Conservation (phyloP, 1,140 invertebrate species). For the Bilobella aurantiaca region DNA sequence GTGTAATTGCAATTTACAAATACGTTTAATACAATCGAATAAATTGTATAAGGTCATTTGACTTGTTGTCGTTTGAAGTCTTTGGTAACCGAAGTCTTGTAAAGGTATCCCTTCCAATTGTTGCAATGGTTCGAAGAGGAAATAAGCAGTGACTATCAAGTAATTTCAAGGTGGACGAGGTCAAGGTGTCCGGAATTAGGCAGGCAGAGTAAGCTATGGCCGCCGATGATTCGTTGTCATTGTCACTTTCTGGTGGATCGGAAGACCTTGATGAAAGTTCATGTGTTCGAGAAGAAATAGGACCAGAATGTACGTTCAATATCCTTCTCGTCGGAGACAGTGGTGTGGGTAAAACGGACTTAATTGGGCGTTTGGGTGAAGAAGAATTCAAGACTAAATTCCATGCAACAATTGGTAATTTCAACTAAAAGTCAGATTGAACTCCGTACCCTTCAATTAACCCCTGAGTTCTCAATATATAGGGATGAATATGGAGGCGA, state of each 20-base stretch:
- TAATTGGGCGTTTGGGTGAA: constrained; percentile 13
- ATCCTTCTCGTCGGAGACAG: constrained; percentile 16
- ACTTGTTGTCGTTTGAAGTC: no score
- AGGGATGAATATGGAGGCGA: constrained; percentile 17
- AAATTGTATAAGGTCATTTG: no score
- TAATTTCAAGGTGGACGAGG: no score
- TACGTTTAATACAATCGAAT: no score
- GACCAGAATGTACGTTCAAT: background rate
- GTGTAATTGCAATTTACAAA: no score
- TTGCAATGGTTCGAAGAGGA: no score
- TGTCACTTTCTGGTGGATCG: background rate
- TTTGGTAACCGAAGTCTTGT: no score
- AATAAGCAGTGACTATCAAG: no score
- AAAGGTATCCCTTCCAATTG: no score
- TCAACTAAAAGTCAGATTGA: background rate
- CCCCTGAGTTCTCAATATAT: background rate
- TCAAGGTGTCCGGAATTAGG: no score
- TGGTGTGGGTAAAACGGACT: constrained; percentile 19
- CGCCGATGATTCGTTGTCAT: background rate
- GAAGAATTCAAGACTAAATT: constrained; percentile 10
- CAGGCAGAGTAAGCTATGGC: no score
- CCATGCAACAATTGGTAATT: constrained; percentile 15
- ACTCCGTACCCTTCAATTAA: background rate
- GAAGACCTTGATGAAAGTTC: background rate
- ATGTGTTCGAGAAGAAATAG: no score